Percentiles rank a stretch among this genome's conserved stretches.
Conservation (phyloP, 1,140 invertebrate species). For the Drosophila pruinosa region DNA sequence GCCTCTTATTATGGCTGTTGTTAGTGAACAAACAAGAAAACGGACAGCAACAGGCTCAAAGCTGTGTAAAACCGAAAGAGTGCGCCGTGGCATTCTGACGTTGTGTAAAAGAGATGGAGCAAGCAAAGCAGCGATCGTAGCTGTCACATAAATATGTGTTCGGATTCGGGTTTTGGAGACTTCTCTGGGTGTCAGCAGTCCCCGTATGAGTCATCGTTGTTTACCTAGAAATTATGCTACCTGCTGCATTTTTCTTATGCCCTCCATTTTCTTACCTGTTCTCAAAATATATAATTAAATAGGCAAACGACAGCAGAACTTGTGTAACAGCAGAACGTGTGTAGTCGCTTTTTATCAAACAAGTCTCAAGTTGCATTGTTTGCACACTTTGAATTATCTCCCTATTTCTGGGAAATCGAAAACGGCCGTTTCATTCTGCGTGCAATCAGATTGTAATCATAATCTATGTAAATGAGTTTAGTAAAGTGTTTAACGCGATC, state of each 20-base stretch:
- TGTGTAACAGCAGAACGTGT: slow-evolving; percentile 33
- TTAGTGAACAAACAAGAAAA: slow-evolving; percentile 57
- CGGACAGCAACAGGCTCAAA: slow-evolving; percentile 30
- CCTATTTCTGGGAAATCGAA: neutral
- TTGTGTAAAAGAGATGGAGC: slow-evolving; percentile 1
- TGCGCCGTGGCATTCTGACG: neutral
- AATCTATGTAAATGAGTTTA: no score
- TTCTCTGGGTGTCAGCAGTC: slow-evolving; percentile 23
- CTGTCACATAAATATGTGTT: slow-evolving; percentile 51
- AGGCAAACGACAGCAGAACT: slow-evolving; percentile 16
- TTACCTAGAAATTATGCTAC: slow-evolving; percentile 78
- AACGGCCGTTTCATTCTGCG: no score
- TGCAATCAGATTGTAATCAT: no score
- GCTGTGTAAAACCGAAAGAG: slow-evolving; percentile 18
- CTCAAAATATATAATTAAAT: slow-evolving; percentile 19
- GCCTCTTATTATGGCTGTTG: slow-evolving; percentile 24
- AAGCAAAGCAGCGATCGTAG: slow-evolving; percentile 27
- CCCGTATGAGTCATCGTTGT: slow-evolving; percentile 64
- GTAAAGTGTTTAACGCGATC: no score
- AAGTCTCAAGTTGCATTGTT: slow-evolving; percentile 2
- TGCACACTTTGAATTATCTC: slow-evolving; percentile 10
- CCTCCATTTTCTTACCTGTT: slow-evolving; percentile 45
- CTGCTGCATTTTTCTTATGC: slow-evolving; percentile 61
- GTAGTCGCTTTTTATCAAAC: slow-evolving; percentile 30
- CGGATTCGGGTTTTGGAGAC: slow-evolving; percentile 39